Conservation (phyloP, 2,888 invertebrate genomes). For the Dione vanillae region DNA sequence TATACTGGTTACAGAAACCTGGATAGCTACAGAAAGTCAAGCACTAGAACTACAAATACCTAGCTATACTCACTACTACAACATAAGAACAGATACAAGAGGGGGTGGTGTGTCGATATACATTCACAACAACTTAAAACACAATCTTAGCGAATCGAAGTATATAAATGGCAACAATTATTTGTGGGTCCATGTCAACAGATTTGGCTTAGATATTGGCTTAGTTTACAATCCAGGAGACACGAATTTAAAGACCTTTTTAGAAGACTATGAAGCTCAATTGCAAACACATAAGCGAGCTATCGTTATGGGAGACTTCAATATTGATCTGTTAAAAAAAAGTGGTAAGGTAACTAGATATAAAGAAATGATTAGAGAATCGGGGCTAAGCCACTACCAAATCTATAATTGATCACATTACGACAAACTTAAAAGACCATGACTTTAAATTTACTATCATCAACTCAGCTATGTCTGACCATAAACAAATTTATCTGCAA, state of each 20-base stretch:
- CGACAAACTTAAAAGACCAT: too few species aligned
- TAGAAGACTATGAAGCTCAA: conserved; percentile 11
- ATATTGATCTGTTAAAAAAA: too few species aligned
- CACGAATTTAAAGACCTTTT: conserved; percentile 10
- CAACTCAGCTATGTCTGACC: too few species aligned
- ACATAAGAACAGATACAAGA: background rate
- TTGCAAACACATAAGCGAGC: conserved; percentile 10
- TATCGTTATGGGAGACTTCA: conserved; percentile 12
- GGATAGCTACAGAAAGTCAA: too few species aligned
- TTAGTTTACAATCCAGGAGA: conserved; percentile 27
- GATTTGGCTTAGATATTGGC: background rate
- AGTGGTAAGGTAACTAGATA: background rate
- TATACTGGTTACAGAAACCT: too few species aligned
- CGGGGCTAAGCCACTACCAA: too few species aligned
- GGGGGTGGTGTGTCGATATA: background rate
- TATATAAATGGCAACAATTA: background rate
- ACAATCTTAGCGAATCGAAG: background rate
- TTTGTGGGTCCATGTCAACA: background rate
- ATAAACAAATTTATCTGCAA: too few species aligned
- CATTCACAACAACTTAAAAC: conserved; percentile 4
- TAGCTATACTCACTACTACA: background rate
- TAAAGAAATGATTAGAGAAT: conserved; percentile 10
- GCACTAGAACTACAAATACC: background rate
- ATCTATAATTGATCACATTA: too few species aligned
- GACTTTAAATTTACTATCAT: too few species aligned